phyloP scores from a whole-genome alignment of 2,888 invertebrate species.

The Sturmia bella region DNA sequence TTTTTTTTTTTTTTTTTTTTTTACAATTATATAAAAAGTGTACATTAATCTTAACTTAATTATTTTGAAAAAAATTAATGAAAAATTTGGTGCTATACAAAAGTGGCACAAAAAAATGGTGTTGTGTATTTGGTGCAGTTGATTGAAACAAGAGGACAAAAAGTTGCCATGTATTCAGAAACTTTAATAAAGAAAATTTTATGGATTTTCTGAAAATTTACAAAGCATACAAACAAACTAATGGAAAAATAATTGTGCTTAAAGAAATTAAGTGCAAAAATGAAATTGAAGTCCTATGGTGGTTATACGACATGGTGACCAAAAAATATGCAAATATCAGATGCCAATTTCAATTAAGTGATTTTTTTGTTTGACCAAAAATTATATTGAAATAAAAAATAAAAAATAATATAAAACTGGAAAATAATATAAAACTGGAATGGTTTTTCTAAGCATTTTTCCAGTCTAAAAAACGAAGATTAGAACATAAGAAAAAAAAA shows the following conservation, averaged over 20 bases:
- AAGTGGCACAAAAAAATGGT: constrained; percentile 58
- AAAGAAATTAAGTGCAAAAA: constrained; percentile 37
- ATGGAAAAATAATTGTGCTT: constrained; percentile 30
- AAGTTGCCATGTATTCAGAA: constrained; percentile 30
- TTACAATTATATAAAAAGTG: constrained; percentile 42
- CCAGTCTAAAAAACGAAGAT: no score
- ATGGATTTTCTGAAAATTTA: constrained; percentile 21
- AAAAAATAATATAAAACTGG: constrained; percentile 17
- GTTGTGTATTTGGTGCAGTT: constrained; percentile 51
- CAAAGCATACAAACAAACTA: constrained; percentile 43
- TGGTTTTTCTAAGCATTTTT: no score
- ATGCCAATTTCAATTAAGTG: constrained; percentile 56
- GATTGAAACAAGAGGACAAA: constrained; percentile 5
- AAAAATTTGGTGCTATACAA: constrained; percentile 64
- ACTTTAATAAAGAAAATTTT: constrained; percentile 6
- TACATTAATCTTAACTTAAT: constrained; percentile 58
- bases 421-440: background rate
- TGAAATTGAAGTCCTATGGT: constrained; percentile 50
- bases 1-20: background rate
- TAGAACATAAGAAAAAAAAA: background rate
- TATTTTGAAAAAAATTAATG: background rate
- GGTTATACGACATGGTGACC: constrained; percentile 48
- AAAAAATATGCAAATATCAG: constrained; percentile 70
- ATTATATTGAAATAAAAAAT: constrained; percentile 39
- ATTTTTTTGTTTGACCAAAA: constrained; percentile 12